Evolutionary conservation across 2,113 vertebrate species (phyloP).

Genomic region (pig (Sus scrofa)): T2T-Sscrofa CM000824.6:171403001-171403500

Average conservation of each 20-base stretch:
- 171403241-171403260: background rate
- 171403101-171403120: no score
- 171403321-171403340: background rate
- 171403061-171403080: no score
- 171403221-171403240: slow-evolving; percentile 27
- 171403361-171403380: background rate
- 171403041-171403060: no score
- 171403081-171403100: no score
- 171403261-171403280: background rate
- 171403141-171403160: background rate
- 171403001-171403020: no score
- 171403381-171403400: background rate
- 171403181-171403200: background rate
- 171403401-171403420: background rate
- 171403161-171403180: background rate
- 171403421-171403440: background rate
- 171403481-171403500: background rate
- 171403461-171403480: background rate
- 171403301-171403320: background rate
- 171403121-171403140: no score
- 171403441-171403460: background rate
- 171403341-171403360: no score
- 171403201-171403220: background rate
- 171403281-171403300: background rate
- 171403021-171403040: no score